These are phyloP conservation scores for Dyspetes luteomarginatus DNA, from an alignment of 2,888 invertebrate genomes.

Conservation along the genomic window DNA sequence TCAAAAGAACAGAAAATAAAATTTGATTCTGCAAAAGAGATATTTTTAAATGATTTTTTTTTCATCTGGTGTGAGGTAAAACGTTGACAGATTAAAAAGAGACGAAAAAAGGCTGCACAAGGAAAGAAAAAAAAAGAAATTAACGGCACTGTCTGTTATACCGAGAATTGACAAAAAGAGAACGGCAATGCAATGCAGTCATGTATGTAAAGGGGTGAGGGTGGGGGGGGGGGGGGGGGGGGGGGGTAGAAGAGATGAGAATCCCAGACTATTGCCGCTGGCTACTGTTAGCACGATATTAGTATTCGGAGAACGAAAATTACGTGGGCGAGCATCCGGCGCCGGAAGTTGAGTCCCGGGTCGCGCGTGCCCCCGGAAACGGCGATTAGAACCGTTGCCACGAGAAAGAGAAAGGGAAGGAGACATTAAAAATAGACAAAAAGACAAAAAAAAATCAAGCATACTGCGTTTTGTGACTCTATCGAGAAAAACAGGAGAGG, in stretches of 20 bases:
- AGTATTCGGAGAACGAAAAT: slow-evolving; percentile 68
- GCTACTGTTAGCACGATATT: slow-evolving; percentile 51
- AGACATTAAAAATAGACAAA: slow-evolving; percentile 39
- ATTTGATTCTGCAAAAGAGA: not conserved
- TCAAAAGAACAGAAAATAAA: too few species aligned
- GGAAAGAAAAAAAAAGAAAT: not conserved
- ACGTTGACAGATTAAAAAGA: not conserved
- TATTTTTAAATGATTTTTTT: not conserved
- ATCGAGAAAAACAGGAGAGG: not conserved
- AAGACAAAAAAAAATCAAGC: not conserved
- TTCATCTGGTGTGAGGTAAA: not conserved
- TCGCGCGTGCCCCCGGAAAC: slow-evolving; percentile 66
- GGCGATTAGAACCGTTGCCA: slow-evolving; percentile 61
- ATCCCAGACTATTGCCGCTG: slow-evolving; percentile 54
- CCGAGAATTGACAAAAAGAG: slow-evolving; percentile 41
- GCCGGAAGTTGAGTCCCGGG: slow-evolving; percentile 64
- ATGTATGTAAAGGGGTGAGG: not conserved
- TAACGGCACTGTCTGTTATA: slow-evolving; percentile 5
- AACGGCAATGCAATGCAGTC: not conserved
- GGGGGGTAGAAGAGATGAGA: slow-evolving; percentile 34
- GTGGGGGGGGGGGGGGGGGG: not conserved
- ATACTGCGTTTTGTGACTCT: not conserved
- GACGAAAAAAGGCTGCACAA: not conserved
- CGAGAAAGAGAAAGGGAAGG: slow-evolving; percentile 18
- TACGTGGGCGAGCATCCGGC: slow-evolving; percentile 67